Conservation (phyloP, 2,888 invertebrate species). For the Drosophila algonquin region DNA sequence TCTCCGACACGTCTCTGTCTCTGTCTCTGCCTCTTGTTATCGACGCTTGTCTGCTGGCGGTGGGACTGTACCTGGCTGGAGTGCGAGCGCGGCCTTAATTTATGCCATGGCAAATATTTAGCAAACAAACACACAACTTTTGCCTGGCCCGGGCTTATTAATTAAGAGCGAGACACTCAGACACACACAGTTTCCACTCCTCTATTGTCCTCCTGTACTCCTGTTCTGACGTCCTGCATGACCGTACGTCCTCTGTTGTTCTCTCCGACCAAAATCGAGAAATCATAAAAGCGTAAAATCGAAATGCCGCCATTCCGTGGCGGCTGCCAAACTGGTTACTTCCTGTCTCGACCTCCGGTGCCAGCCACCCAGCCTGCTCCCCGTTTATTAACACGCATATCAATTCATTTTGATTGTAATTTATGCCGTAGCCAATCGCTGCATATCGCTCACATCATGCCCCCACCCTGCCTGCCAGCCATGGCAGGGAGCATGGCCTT, state of each 20-base stretch:
- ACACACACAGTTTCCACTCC: constrained; percentile 15
- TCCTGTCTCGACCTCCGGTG: constrained; percentile 48
- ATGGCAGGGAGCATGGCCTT: not conserved
- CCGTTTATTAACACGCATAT: constrained; percentile 78
- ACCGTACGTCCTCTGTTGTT: constrained; percentile 7
- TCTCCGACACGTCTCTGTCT: not conserved
- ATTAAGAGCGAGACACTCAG: constrained; percentile 65
- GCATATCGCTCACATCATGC: constrained; percentile 74
- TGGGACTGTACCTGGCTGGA: constrained; percentile 49
- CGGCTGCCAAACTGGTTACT: constrained; percentile 66
- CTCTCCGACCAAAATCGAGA: constrained; percentile 60
- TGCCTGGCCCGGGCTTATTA: constrained; percentile 59
- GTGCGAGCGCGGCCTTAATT: constrained; percentile 48
- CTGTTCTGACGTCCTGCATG: not conserved
- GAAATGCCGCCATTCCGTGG: constrained; percentile 75
- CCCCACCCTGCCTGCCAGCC: no score
- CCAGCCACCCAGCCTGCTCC: constrained; percentile 17
- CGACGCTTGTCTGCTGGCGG: constrained; percentile 14
- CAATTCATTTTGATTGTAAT: constrained; percentile 81
- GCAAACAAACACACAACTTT: constrained; percentile 59
- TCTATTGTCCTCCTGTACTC: not conserved
- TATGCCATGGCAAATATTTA: constrained; percentile 73
- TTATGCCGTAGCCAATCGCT: constrained; percentile 82
- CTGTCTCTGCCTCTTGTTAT: constrained; percentile 15
- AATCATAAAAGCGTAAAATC: constrained; percentile 79